These are phyloP conservation scores for Xenopus borealis DNA, from an alignment of 2,113 vertebrate species.

Conservation along the genomic window DNA sequence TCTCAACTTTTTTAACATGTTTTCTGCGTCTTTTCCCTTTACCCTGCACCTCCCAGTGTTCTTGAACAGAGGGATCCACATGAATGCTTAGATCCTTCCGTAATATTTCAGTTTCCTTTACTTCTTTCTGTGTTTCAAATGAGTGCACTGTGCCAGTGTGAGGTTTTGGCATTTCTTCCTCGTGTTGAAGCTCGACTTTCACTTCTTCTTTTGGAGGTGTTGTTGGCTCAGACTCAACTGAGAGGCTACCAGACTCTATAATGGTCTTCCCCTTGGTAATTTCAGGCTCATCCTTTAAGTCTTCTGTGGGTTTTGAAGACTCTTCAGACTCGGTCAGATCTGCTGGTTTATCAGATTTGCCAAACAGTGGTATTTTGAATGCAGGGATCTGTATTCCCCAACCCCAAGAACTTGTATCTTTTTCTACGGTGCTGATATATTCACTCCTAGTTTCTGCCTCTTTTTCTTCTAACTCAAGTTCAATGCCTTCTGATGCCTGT, in stretches of 20 bases:
- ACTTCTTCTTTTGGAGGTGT: neutral
- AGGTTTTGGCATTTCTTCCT: no score
- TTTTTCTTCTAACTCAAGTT: no score
- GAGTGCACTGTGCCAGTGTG: no score
- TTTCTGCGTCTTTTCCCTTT: slow-evolving; percentile 16
- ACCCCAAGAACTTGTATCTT: no score
- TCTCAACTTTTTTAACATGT: slow-evolving; percentile 6
- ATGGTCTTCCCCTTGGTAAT: neutral
- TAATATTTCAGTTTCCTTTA: no score
- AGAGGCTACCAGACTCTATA: no score
- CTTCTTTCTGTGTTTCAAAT: no score
- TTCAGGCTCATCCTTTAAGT: neutral
- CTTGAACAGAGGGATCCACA: neutral
- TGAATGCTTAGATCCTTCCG: neutral
- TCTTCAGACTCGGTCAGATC: neutral
- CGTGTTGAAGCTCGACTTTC: neutral
- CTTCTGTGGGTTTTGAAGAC: neutral
- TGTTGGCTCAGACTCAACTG: no score
- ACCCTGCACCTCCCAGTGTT: neutral
- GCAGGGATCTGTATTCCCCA: no score
- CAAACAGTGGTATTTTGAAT: neutral
- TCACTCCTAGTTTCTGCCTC: no score
- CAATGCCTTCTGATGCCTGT: no score
- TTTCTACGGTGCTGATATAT: no score
- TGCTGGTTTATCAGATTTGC: neutral